These are phyloP conservation scores for Fringilla coelebs DNA, from an alignment of 2,797 vertebrate genomes.

Conservation along the genomic window DNA sequence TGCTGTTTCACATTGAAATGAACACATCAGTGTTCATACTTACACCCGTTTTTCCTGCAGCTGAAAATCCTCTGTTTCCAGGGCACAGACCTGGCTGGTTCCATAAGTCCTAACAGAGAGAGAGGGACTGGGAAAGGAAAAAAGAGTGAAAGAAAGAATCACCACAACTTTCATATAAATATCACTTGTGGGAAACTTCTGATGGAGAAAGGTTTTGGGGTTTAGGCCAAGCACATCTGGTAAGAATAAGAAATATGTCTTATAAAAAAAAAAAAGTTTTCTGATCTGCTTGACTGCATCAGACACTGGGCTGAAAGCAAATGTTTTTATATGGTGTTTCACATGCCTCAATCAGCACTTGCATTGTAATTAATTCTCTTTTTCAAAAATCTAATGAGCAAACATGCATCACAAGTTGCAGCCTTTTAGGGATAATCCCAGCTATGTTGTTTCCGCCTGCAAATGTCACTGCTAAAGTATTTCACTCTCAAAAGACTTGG, in stretches of 20 bases:
- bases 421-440: background rate
- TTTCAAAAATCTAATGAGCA: background rate
- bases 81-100: background rate
- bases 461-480: background rate
- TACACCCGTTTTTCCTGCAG: background rate
- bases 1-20: background rate
- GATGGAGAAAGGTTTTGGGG: background rate
- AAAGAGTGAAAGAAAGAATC: background rate
- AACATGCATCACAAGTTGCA: background rate
- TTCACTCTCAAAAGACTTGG: background rate
- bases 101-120: rapidly evolving
- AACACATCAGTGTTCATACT: background rate
- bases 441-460: background rate
- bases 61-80: background rate
- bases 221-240: background rate
- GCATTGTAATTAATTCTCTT: background rate
- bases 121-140: background rate
- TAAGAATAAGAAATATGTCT: background rate
- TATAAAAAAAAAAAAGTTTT: background rate
- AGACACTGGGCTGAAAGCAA: background rate
- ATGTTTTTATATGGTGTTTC: background rate
- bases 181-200: background rate
- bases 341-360: background rate
- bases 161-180: background rate
- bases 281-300: background rate